These are phyloP conservation scores for Tethya wilhelma DNA, from an alignment of 37 sponge, comb jelly and placozoan species.

Conservation along the genomic window DNA sequence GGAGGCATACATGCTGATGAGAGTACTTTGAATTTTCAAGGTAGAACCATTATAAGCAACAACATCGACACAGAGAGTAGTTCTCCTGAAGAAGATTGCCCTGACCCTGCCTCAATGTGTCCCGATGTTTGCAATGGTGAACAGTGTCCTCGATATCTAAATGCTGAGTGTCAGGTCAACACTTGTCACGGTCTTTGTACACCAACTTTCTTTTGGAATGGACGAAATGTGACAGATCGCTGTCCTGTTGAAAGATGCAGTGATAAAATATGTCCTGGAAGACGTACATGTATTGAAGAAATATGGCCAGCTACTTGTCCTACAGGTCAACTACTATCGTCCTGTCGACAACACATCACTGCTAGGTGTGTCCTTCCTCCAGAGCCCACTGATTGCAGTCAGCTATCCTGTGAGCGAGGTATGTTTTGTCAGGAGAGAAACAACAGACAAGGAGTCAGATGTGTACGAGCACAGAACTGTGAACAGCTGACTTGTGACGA, in stretches of 20 bases:
- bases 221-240: conserved; percentile 1
- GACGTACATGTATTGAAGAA: conserved; percentile 6
- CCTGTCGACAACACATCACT: not conserved
- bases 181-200: conserved; percentile 9
- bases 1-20: no score
- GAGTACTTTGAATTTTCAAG: no score
- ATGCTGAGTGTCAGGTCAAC: conserved; percentile 8
- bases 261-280: conserved; percentile 12
- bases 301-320: conserved; percentile 9
- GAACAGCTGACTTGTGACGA: not conserved
- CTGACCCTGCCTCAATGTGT: not conserved
- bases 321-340: not conserved
- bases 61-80: no score
- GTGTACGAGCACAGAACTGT: conserved; percentile 1
- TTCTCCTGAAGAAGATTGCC: not conserved
- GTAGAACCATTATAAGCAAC: no score
- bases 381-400: not conserved
- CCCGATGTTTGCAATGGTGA: not conserved
- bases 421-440: not conserved
- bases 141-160: conserved; percentile 3
- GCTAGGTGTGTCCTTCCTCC: conserved; percentile 13
- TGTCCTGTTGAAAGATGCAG: conserved; percentile 13
- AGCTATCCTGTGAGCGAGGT: conserved; percentile 1
- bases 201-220: conserved; percentile 11
- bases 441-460: not conserved